Evolutionary conservation across 2,797 vertebrate species (phyloP).

Genomic region (Crossoptilon crossoptilon): DNA sequence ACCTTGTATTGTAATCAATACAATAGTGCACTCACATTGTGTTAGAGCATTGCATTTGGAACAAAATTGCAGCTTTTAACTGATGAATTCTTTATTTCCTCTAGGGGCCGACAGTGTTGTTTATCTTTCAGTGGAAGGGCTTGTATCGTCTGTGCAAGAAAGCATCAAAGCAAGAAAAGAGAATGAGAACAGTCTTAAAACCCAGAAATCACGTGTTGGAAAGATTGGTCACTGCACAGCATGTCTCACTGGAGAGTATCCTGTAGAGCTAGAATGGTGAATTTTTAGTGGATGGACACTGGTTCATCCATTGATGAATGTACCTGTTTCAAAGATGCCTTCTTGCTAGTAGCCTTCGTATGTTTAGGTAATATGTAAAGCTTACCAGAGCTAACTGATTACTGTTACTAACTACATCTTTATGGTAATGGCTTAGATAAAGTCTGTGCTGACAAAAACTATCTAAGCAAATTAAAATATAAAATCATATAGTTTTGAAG

Average conservation of each 20-base stretch:
- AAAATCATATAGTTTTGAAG: neutral
- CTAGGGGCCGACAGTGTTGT: slow-evolving; percentile 94
- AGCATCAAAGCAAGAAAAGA: slow-evolving; percentile 82
- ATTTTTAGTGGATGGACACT: neutral
- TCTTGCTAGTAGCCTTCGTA: neutral
- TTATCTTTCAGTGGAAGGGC: slow-evolving; percentile 94
- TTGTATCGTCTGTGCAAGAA: slow-evolving; percentile 91
- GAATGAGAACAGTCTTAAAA: slow-evolving; percentile 75
- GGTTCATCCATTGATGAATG: neutral
- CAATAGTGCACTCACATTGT: neutral
- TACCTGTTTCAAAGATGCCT: slow-evolving; percentile 32
- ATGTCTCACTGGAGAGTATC: slow-evolving; percentile 96
- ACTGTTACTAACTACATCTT: slow-evolving; percentile 13
- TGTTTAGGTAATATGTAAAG: neutral
- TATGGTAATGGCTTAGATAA: neutral
- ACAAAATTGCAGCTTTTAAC: neutral
- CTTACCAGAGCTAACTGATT: slow-evolving; percentile 26
- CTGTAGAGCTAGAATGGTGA: slow-evolving; percentile 95
- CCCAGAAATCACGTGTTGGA: slow-evolving; percentile 48
- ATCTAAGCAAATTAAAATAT: slow-evolving; percentile 31
- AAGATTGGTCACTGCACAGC: slow-evolving; percentile 92
- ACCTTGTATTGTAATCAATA: neutral
- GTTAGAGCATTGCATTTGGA: neutral
- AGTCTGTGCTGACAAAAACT: slow-evolving; percentile 16
- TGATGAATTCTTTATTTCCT: neutral